Conservation (phyloP, 2,113 vertebrate genomes). For the Corythaeola cristata region DNA sequence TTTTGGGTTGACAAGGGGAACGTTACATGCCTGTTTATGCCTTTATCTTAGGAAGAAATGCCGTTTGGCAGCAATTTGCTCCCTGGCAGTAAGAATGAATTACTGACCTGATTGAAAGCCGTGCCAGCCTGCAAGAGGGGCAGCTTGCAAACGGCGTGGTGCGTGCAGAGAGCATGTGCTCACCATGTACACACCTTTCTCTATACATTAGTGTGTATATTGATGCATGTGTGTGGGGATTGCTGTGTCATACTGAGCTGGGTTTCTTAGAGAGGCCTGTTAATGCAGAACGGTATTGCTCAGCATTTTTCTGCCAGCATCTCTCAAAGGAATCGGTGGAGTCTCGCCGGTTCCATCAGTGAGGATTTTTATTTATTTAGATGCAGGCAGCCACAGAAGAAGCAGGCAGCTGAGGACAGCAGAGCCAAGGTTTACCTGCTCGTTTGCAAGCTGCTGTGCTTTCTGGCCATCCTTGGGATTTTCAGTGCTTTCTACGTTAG, state of each 20-base stretch:
- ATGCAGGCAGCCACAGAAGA: not conserved
- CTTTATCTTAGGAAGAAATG: constrained; percentile 15
- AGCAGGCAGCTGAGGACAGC: not conserved
- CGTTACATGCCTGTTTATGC: not conserved
- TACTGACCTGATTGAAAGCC: not conserved
- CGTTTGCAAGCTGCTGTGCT: not conserved
- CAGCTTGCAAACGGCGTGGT: not conserved
- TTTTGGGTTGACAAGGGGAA: not conserved
- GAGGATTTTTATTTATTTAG: not conserved
- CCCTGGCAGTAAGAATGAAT: not conserved
- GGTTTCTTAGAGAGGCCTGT: not conserved
- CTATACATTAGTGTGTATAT: not conserved
- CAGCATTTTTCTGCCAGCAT: not conserved
- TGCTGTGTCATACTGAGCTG: not conserved
- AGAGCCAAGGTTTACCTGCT: not conserved
- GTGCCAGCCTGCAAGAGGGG: not conserved
- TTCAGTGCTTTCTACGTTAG: not conserved
- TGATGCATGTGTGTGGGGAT: not conserved
- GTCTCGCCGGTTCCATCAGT: not conserved
- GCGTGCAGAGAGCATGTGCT: not conserved
- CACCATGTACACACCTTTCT: not conserved
- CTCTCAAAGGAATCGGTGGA: not conserved
- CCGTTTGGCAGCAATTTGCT: constrained; percentile 14
- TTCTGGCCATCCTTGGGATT: not conserved
- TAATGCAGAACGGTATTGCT: not conserved